Conservation (phyloP, 2,888 invertebrate genomes). For the Geophilus truncorum region DNA sequence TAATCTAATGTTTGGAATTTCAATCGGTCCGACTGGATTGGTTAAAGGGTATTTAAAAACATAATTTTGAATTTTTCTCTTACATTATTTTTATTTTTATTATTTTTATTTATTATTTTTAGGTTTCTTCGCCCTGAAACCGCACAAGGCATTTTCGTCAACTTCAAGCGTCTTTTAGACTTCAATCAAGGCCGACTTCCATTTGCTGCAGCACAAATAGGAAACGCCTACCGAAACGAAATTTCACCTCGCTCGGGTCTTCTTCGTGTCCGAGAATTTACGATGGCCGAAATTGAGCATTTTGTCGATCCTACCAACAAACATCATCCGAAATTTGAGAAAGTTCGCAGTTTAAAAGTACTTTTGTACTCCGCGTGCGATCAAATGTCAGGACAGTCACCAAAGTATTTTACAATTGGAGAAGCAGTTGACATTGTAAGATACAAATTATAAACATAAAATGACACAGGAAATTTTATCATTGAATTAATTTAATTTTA, state of each 20-base stretch:
- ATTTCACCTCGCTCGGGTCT: constrained; percentile 96
- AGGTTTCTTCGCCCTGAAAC: constrained; percentile 94
- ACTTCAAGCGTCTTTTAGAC: constrained; percentile 93
- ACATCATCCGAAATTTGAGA: constrained; percentile 80
- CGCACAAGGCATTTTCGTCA: constrained; percentile 99
- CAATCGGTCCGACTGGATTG: constrained; percentile 93
- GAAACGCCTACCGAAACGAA: constrained; percentile 97
- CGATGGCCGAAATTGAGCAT: constrained; percentile 99
- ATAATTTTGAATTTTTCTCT: neutral
- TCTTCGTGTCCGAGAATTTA: constrained; percentile 94
- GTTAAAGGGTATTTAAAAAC: constrained; percentile 68
- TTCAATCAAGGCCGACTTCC: constrained; percentile 95
- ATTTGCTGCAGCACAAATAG: constrained; percentile 98
- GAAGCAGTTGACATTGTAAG: constrained; percentile 70
- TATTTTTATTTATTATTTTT: constrained; percentile 36
- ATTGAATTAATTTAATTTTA: constrained; percentile 28
- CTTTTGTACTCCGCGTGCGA: constrained; percentile 89
- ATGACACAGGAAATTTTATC: neutral
- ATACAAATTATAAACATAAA: neutral
- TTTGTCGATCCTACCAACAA: constrained; percentile 91
- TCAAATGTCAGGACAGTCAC: constrained; percentile 94
- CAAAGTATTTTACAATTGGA: constrained; percentile 70
- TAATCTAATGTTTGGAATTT: constrained; percentile 98
- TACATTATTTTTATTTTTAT: neutral
- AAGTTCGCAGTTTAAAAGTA: constrained; percentile 68